A percentile compares a stretch with the other conserved stretches of the same genome.
These are phyloP conservation scores for Trilocha varians DNA, from an alignment of 2,888 invertebrate genomes.

Conservation along the genomic window DNA sequence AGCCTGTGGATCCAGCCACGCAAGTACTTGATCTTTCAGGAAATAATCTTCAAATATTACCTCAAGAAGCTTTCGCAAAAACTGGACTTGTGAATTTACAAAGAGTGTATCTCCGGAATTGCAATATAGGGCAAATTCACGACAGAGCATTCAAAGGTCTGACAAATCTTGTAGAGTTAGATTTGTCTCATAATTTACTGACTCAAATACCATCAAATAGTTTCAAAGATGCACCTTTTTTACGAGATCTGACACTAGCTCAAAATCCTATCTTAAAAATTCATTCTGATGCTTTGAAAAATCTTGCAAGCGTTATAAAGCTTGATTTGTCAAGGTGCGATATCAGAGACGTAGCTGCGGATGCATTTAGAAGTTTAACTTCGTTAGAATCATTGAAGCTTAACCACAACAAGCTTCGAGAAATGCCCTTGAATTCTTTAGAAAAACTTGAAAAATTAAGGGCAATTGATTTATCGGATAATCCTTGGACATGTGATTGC, in stretches of 20 bases:
- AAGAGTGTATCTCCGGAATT: constrained; percentile 86
- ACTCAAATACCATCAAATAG: constrained; percentile 86
- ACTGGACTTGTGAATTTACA: constrained; percentile 89
- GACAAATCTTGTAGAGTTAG: constrained; percentile 91
- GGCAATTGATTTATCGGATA: constrained; percentile 87
- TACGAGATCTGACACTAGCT: constrained; percentile 85
- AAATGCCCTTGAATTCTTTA: constrained; percentile 80
- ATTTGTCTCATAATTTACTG: constrained; percentile 88
- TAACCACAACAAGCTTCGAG: constrained; percentile 85
- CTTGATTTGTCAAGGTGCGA: constrained; percentile 89
- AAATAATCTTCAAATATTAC: constrained; percentile 88
- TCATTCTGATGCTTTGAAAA: constrained; percentile 81
- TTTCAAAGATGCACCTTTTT: constrained; percentile 84
- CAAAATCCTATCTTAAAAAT: constrained; percentile 88
- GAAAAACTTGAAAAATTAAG: constrained; percentile 82
- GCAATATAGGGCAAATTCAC: constrained; percentile 90
- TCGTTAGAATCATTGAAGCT: constrained; percentile 84
- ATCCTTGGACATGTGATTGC: constrained; percentile 93
- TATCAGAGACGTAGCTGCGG: constrained; percentile 82
- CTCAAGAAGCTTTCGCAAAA: constrained; percentile 85
- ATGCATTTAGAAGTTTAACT: constrained; percentile 81
- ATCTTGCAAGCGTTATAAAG: constrained; percentile 84
- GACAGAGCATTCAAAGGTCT: constrained; percentile 87
- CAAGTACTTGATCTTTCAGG: constrained; percentile 93
- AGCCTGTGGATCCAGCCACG: constrained; percentile 88